Evolutionary conservation across 2,888 invertebrate species (phyloP), one percentile per base, ranked within the genome.

Genomic region (Tethea ocularis): DNA sequence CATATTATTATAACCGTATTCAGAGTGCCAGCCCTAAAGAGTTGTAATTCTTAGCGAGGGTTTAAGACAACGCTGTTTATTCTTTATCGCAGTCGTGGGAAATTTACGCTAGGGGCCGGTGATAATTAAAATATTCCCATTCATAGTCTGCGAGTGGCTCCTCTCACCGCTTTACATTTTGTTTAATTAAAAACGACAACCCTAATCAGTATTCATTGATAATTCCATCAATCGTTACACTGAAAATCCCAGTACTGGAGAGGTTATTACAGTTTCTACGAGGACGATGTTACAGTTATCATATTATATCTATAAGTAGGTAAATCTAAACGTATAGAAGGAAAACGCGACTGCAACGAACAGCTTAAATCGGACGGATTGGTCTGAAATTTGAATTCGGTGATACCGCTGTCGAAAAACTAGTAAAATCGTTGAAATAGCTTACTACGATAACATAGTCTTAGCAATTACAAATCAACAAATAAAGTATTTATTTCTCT

Each of bases 81-180:
- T 93, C 93, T 93, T 93, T 93, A 93, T 93, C 89, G 88, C 82
- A 92, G 92, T 86, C 91, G 92, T 93, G 93, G 93, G 93, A 92
- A 93, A 93, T 92, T 91, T 90, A 91, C 89, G 87, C 82, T 73
- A 77, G 68, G 78, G 81, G 78, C 71, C 73, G 78, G 80, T 70
- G 86, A 87, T 92, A 93, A 93, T 93, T 92, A 91, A 91, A 92
- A 91, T 90, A 89, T 90, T 89, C 82, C 79, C 84, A 86, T 88
- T 86, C 84, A 81, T 69, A 74, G 69, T 46, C 46, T 71, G 75
- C 69, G 76, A 64, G 62, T 58, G 63, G 63, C 61, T 62, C 75
- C 71, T 63, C 71, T 67, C 69, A 59, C 71, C 71, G 73, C 74
- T 67, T 71, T 68, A 67, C 75, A 68, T 68, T 61, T 46, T 46